Conservation (phyloP, 2,113 vertebrate species). For the Dromiciops gliroides region DNA sequence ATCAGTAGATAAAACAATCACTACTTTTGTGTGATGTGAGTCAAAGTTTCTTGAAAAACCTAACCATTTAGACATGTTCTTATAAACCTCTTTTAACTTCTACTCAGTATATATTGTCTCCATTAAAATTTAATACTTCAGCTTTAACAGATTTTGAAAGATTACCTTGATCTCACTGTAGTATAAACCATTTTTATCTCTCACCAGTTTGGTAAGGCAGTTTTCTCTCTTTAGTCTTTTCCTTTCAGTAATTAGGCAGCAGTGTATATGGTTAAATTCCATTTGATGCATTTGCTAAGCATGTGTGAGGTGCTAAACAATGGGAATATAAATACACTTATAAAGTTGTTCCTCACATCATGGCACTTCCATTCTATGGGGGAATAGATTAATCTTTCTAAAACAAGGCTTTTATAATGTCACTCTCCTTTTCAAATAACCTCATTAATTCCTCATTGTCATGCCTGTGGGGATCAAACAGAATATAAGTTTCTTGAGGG, state of each 20-base stretch:
- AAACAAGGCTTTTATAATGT: neutral
- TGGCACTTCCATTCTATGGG: neutral
- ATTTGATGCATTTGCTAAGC: neutral
- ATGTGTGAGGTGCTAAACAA: neutral
- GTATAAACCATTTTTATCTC: neutral
- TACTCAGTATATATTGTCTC: neutral
- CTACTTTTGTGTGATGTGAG: neutral
- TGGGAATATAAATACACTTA: too few species aligned
- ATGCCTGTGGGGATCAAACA: neutral
- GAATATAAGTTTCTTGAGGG: neutral
- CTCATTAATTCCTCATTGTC: neutral
- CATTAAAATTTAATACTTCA: neutral
- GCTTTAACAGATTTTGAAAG: conserved; percentile 11
- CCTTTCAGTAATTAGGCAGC: neutral
- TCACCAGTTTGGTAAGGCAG: neutral
- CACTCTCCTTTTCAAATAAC: neutral
- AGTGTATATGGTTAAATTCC: neutral
- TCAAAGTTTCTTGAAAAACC: neutral
- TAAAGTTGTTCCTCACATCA: neutral
- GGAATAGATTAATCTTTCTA: neutral
- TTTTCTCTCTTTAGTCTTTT: neutral
- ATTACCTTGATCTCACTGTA: neutral
- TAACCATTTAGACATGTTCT: neutral
- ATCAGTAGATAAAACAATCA: neutral
- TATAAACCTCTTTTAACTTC: neutral